A percentile compares a stretch with the other conserved stretches of the same genome.
These are phyloP conservation scores for Synaphobranchus kaupii DNA, from an alignment of 2,797 vertebrate genomes.

Conservation along the genomic window DNA sequence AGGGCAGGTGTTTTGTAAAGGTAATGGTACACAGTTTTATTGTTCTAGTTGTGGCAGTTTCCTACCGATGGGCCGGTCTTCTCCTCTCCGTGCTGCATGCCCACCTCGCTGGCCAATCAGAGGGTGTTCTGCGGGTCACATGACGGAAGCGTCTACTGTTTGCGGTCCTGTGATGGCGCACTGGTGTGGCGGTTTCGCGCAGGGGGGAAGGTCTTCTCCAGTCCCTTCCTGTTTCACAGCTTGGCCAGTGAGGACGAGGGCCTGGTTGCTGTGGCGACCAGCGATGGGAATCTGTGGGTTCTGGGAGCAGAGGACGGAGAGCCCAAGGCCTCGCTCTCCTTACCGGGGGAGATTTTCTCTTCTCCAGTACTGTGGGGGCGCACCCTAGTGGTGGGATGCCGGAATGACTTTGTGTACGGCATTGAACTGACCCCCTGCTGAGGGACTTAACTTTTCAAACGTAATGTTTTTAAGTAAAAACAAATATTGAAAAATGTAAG, in stretches of 20 bases:
- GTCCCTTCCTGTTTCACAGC: slow-evolving; percentile 79
- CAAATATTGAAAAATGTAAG: slow-evolving; percentile 32
- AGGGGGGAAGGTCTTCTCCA: slow-evolving; percentile 82
- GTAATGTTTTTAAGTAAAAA: slow-evolving; percentile 27
- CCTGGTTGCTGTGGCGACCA: slow-evolving; percentile 81
- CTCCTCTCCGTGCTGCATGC: slow-evolving; percentile 84
- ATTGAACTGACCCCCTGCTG: slow-evolving; percentile 68
- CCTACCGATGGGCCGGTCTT: slow-evolving; percentile 84
- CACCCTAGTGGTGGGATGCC: slow-evolving; percentile 85
- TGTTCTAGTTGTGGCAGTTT: slow-evolving; percentile 85
- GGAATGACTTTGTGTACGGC: slow-evolving; percentile 91
- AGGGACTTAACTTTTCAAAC: background rate
- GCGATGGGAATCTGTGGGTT: slow-evolving; percentile 88
- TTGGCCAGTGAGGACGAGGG: slow-evolving; percentile 48
- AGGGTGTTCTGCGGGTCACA: slow-evolving; percentile 89
- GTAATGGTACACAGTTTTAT: background rate
- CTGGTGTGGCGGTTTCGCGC: slow-evolving; percentile 86
- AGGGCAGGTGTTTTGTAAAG: background rate
- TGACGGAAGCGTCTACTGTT: slow-evolving; percentile 83
- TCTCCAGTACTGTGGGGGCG: slow-evolving; percentile 82
- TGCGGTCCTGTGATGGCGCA: slow-evolving; percentile 73
- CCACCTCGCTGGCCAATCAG: slow-evolving; percentile 57
- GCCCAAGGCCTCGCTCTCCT: slow-evolving; percentile 58
- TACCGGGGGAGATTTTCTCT: slow-evolving; percentile 91
- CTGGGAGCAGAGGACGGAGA: slow-evolving; percentile 77